Evolutionary conservation across 2,797 vertebrate species (phyloP), one percentile per base, ranked within the genome.

Genomic region (Lithobates pipiens): DNA sequence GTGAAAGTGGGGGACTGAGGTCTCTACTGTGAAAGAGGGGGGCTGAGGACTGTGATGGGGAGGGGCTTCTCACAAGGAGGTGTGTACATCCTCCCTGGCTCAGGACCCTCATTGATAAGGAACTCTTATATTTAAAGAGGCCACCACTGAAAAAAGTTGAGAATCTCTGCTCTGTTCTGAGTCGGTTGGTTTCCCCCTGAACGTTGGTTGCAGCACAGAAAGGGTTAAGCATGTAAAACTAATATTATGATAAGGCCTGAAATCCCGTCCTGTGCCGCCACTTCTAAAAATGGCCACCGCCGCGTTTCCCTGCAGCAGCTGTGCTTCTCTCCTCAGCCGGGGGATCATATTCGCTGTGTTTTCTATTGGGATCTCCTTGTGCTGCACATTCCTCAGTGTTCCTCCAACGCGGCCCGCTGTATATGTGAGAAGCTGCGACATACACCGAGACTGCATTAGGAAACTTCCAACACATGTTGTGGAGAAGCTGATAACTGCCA

Each of bases 391-490:
- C 80, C 85, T 11, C 39, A n/a, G 32, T 27, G 63, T 82, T 77
- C 72, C 67, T 86, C 75, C 10, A 13, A 36, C 68, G 75, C 54
- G 29, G 77, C 54, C 70, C 77, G 74, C 50, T 69, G 75, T 83
- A 83, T 44, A 86, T 74, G 80, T 83, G 85, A 83, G 75, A 86
- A 83, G 85, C 85, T 79, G 85, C 57, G 72, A 74, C 78, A 83
- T 69, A 83, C 80, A 42, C 44, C 83, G 46, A 82, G 54, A 82
- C 77, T 65, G 57, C 68, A 69, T 65, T 68, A 83, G 75, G 68
- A 68, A 77, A 72, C 75, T 54, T 76, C 73, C 74, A 67, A 61
- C 80, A 82, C 76, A 83, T 75, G 80, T 67, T 54, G 69, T 36
- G 23, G 68, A 15, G 61, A 42, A 68, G 71, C 21, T 34, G 70